phyloP scores from a whole-genome alignment of 2,113 vertebrate genomes.

The Sarotherodon lohbergeri region DNA sequence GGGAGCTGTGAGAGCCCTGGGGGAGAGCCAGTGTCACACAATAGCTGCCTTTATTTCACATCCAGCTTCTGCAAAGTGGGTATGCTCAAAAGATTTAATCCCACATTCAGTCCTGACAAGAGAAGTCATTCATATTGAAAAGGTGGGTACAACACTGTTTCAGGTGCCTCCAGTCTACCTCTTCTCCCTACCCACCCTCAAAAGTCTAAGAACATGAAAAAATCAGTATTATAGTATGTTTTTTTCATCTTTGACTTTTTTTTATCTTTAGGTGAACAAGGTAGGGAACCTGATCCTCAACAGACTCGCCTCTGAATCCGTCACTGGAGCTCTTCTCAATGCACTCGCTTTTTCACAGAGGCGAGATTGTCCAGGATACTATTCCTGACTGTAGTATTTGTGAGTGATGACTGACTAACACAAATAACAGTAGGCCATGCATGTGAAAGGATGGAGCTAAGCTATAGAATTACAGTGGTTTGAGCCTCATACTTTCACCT shows the following conservation, averaged over 20 bases:
- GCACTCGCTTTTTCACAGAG: slow-evolving; percentile 2
- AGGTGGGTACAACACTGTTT: slow-evolving; percentile 66
- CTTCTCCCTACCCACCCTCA: background rate
- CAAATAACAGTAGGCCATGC: slow-evolving; percentile 37
- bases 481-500: slow-evolving; percentile 51
- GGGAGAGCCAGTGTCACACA: slow-evolving; percentile 51
- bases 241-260: background rate
- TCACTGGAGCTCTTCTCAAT: background rate
- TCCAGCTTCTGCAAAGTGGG: slow-evolving; percentile 69
- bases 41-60: slow-evolving; percentile 69
- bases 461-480: slow-evolving; percentile 35
- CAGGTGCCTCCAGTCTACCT: slow-evolving; percentile 47
- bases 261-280: background rate
- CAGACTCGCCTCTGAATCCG: slow-evolving; percentile 29
- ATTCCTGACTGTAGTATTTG: slow-evolving; percentile 33
- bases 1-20: slow-evolving; percentile 26
- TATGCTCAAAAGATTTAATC: slow-evolving; percentile 71
- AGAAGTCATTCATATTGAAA: slow-evolving; percentile 68
- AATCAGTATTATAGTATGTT: slow-evolving; percentile 21
- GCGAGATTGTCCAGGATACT: slow-evolving; percentile 20
- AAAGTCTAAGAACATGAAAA: background rate
- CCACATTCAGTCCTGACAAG: slow-evolving; percentile 66
- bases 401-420: slow-evolving; percentile 43
- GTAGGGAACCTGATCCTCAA: slow-evolving; percentile 50
- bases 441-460: slow-evolving; percentile 42